Base-by-base conservation (phyloP, 2,113 vertebrate species). In the Arvicanthis niloticus region DNA sequence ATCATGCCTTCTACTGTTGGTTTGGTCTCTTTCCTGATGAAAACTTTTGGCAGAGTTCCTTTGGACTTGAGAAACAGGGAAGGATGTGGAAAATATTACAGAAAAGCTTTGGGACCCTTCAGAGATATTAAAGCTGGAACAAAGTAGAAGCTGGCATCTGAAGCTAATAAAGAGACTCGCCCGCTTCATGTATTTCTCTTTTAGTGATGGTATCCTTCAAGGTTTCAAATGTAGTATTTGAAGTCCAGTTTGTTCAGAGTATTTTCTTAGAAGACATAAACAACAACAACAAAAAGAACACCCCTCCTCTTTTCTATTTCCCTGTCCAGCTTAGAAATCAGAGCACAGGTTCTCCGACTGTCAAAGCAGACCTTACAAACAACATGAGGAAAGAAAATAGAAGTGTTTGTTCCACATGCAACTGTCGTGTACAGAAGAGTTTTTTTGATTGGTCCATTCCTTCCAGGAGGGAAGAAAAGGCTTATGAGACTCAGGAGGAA, bases 241-340 rank as follows among this genome's bases (percentile, higher is more conserved):
- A 95, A 94, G 95, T 91, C n/a, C 3, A 51, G 65, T 89, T 90
- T 75, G 13, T 88, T 51, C 62, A 89, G 58, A 21, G 60, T n/a
- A 21, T 21, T 88, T 89, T 26, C 17, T 11, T 22, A 15, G 40
- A 21, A 81, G 31, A 80, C 24, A 42, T 0, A 48, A 37, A 58
- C 21, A n/a, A 56, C 58, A 40, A 56, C 58, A 40, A 65, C 26
- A 78, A 42, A 24, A 11, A 51, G 22, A 88, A 92, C 93, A 81
- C 37, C 3, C 3, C 67, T 51, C 29, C 51, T 92, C 40, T 42
- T 92, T 86, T 93, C 51, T 84, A 70, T 31, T 87, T 68, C 12
- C 4, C 40, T 60, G 2, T 72, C 62, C 70, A 93, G 45, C 45
- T 93, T 76, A 90, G 73, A 94, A 96, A 89, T 65, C 56, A 85